These are phyloP conservation scores for Oxyscelio sp. DNA, from an alignment of 2,888 invertebrate species.

Conservation along the genomic window DNA sequence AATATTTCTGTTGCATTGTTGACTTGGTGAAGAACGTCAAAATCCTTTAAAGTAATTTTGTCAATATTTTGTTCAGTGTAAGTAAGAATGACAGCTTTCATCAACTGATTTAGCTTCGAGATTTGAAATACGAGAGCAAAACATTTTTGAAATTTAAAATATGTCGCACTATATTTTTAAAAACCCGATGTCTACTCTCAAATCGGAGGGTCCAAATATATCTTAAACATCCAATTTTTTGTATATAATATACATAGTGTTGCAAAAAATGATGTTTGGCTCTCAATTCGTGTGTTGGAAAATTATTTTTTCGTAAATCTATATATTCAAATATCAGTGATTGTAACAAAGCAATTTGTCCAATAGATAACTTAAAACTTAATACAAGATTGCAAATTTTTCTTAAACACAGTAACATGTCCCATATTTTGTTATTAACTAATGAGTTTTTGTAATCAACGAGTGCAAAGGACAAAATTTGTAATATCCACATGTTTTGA, in stretches of 20 bases:
- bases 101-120: conserved; percentile 54
- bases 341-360: conserved; percentile 57
- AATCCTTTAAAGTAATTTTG: background rate
- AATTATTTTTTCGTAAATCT: conserved; percentile 51
- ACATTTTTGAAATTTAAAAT: conserved; percentile 77
- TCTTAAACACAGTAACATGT: too few relatives aligned
- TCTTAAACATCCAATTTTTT: conserved; percentile 68
- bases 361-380: conserved; percentile 59
- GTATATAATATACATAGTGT: conserved; percentile 68
- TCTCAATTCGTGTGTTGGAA: conserved; percentile 70
- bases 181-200: conserved; percentile 77
- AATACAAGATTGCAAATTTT: conserved; percentile 60
- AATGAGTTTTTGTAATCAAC: too few relatives aligned
- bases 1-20: conserved; percentile 13
- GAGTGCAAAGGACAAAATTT: too few relatives aligned
- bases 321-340: conserved; percentile 61
- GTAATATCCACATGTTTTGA: conserved; percentile 60
- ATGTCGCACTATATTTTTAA: conserved; percentile 68
- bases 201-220: conserved; percentile 73
- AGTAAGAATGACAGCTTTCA: conserved; percentile 11
- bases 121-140: conserved; percentile 45
- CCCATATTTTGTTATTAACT: too few relatives aligned
- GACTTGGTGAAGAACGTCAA: background rate
- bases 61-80: conserved; percentile 45
- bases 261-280: conserved; percentile 76